Evolutionary conservation across 2,113 vertebrate species (phyloP).

Genomic region (Hucho hucho): DNA sequence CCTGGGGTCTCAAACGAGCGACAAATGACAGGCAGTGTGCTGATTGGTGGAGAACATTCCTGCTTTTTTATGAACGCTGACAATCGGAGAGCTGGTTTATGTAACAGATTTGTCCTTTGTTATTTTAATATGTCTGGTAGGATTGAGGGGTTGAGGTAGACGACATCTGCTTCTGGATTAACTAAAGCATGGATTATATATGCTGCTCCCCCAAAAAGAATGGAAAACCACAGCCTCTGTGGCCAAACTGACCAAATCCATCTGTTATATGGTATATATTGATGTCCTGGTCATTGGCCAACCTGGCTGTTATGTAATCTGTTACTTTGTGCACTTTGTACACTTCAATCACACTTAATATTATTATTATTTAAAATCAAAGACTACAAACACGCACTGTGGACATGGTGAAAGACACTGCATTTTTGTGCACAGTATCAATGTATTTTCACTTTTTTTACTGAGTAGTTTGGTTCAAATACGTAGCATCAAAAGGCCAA

Average conservation of each 20-base stretch:
- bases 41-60: slow-evolving; percentile 56
- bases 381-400: no score
- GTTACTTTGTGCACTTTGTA: no score
- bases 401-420: not conserved
- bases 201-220: not conserved
- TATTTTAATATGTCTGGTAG: slow-evolving; percentile 47
- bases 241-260: no score
- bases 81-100: slow-evolving; percentile 43
- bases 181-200: no score
- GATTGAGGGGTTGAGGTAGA: slow-evolving; percentile 28
- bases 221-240: not conserved
- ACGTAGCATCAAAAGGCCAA: no score
- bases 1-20: slow-evolving; percentile 39
- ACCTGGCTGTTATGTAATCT: no score
- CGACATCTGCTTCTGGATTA: slow-evolving; percentile 47
- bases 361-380: no score
- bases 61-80: slow-evolving; percentile 51
- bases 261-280: no score
- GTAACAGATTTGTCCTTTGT: slow-evolving; percentile 63
- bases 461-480: no score
- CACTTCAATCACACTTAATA: no score
- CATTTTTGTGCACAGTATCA: not conserved
- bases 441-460: no score
- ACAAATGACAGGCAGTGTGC: slow-evolving; percentile 30
- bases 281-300: no score